These are phyloP conservation scores for Pelmatolapia mariae DNA, from an alignment of 2,113 vertebrate genomes.

Conservation along the genomic window DNA sequence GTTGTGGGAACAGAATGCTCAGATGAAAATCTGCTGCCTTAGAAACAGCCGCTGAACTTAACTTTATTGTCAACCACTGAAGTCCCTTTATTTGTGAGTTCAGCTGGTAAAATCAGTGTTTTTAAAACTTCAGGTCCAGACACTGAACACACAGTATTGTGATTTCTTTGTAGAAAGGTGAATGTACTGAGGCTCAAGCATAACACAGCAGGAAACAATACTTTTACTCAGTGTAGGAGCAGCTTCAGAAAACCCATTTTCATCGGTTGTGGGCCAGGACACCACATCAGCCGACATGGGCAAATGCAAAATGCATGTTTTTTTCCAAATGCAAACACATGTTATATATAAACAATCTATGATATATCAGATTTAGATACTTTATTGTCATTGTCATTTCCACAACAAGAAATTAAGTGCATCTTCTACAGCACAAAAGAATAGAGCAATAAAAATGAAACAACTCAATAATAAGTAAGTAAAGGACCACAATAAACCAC, in stretches of 20 bases:
- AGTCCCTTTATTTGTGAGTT: background rate
- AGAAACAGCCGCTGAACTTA: background rate
- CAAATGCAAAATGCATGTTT: background rate
- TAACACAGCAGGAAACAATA: background rate
- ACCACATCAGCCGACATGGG: background rate
- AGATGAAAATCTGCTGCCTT: background rate
- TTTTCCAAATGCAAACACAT: background rate
- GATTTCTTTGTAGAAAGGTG: background rate
- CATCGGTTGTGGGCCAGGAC: background rate
- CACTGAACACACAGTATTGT: background rate
- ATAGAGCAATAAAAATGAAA: background rate
- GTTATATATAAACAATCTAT: background rate
- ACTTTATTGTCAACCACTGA: background rate
- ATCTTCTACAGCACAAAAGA: background rate
- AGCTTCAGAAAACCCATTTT: background rate
- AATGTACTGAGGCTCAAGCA: background rate
- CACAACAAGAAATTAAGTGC: background rate
- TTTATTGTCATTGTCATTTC: background rate
- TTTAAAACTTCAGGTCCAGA: background rate
- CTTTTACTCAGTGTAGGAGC: background rate
- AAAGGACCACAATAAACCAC: background rate
- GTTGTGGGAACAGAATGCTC: background rate
- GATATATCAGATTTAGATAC: background rate
- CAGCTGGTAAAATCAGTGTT: background rate
- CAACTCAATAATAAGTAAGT: background rate